Percentiles rank a stretch among this genome's conserved stretches.
phyloP scores from a whole-genome alignment of 2,113 vertebrate species.

The Dinomys branickii region DNA sequence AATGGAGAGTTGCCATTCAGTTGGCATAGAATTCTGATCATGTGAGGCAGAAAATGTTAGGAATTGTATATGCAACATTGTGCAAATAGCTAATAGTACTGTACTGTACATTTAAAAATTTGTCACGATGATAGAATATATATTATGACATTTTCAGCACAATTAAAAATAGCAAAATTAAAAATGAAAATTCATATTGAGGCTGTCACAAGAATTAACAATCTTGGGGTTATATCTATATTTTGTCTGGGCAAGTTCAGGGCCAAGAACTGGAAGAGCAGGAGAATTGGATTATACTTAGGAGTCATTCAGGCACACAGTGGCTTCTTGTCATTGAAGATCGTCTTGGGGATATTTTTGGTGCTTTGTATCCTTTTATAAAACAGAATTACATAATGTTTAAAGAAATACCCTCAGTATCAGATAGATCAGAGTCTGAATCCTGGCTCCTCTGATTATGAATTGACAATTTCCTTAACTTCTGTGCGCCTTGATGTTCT shows the following conservation, averaged over 20 bases:
- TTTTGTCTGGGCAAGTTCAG: neutral
- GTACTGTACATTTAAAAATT: neutral
- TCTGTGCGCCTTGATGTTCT: slow-evolving; percentile 17
- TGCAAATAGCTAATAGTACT: neutral
- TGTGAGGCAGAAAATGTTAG: neutral
- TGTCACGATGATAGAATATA: neutral
- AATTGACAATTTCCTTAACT: slow-evolving; percentile 21
- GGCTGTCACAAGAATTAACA: neutral
- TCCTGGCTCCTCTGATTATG: slow-evolving; percentile 8
- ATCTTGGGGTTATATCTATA: neutral
- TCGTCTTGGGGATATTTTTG: neutral
- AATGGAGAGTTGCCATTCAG: neutral
- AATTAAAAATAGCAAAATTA: neutral
- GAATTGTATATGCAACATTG: neutral
- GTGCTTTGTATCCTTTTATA: neutral
- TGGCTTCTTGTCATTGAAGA: neutral
- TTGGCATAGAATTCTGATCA: neutral
- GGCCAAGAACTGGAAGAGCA: neutral
- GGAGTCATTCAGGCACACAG: neutral
- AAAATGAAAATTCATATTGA: neutral
- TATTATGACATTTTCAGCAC: neutral
- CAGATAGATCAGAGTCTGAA: neutral
- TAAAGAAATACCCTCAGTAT: neutral
- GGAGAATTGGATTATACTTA: neutral
- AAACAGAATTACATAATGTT: neutral